These are phyloP conservation scores for Paedocypris micromegethes DNA, from an alignment of 2,797 vertebrate genomes.

Conservation along the genomic window DNA sequence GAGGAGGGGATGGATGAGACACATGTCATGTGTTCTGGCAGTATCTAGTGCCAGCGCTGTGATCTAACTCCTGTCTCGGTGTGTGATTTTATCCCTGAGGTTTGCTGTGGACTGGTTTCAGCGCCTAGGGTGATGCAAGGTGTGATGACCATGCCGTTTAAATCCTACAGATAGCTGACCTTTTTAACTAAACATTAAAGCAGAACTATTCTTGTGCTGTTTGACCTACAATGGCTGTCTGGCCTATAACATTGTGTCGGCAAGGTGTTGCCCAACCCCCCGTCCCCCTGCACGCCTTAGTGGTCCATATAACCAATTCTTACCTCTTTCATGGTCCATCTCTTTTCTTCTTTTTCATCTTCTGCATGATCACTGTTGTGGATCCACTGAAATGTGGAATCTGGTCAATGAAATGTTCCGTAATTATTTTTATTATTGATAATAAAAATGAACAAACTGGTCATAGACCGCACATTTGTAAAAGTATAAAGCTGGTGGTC, in stretches of 20 bases:
- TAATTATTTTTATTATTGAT: no score
- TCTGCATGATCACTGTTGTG: not conserved
- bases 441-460: no score
- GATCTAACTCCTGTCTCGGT: conserved; percentile 16
- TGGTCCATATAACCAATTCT: conserved; percentile 1
- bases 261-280: conserved; percentile 3
- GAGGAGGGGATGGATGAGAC: conserved; percentile 22
- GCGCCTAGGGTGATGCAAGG: conserved; percentile 10
- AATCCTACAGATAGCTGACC: conserved; percentile 7
- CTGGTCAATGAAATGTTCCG: not conserved
- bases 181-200: conserved; percentile 22
- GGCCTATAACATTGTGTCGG: not conserved
- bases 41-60: conserved; percentile 21
- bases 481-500: no score
- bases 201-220: conserved; percentile 15
- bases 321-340: conserved; percentile 1
- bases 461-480: no score
- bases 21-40: conserved; percentile 32
- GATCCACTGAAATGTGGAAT: not conserved
- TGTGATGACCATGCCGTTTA: conserved; percentile 17
- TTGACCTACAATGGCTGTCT: conserved; percentile 25
- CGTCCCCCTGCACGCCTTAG: not conserved
- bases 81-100: conserved; percentile 12
- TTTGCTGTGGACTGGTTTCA: conserved; percentile 8
- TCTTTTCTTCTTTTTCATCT: not conserved